Base-by-base conservation (phyloP, 2,888 invertebrate species). In the Noctua fimbriata region DNA sequence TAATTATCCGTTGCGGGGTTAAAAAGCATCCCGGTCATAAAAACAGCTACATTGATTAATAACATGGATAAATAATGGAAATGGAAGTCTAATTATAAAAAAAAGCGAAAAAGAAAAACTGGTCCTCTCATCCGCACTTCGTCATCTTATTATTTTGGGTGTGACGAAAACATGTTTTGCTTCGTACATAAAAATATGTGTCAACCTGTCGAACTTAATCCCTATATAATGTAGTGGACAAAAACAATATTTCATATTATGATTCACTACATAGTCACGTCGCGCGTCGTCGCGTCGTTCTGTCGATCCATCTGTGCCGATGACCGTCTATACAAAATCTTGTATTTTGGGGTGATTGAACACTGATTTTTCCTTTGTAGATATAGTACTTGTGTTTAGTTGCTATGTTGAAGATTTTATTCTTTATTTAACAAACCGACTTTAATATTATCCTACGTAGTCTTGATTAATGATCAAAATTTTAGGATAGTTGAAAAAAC, bases 131-230 rank as follows among this genome's bases (percentile, higher is more conserved):
- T 24, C 24, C 55, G 24, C 52, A 9, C 52, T n/a, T 5, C 28
- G 21, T 52, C 52, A 79, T 73, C 16, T 44, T 28, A 52, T 1
- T 60, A 69, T 81, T 55, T 60, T 5, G 28, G 0, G 1, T 28
- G 10, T 75, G 36, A 81, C 36, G 41, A 55, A 69, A 63, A 55
- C 28, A 24, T 55, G 69, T 69, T 73, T 24, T 69, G 28, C 6
- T 28, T 52, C 24, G 16, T 16, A 69, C 4, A 52, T 73, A 28
- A 74, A 69, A 36, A 41, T 81, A 60, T 36, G 3, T 76, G 71
- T 72, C 71, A 72, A 55, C 24, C 28, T 82, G 74, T 82, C 76
- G 63, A 60, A 24, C 14, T 36, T 52, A 60, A 85, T 82, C 78
- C 76, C 10, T 47, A 18, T 36, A 5, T 36, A 36, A 36, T 18